Conservation (phyloP, 2,797 vertebrate species). For the Hephaestus fuliginosus region DNA sequence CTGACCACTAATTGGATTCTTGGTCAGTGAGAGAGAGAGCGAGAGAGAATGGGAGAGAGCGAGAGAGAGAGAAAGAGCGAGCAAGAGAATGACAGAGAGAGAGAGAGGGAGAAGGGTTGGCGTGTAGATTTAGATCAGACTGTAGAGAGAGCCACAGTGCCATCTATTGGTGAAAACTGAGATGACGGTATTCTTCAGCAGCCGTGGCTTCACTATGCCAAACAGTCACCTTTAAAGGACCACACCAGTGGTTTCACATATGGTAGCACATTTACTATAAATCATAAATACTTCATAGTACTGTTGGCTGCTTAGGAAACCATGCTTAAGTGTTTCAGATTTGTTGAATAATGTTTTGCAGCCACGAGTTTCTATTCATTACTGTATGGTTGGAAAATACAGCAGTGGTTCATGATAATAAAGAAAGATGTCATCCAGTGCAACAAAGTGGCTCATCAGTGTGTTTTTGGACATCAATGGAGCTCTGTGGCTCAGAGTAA, state of each 20-base stretch:
- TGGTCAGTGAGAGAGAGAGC: constrained; percentile 74
- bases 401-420: background rate
- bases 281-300: background rate
- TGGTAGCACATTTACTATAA: background rate
- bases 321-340: background rate
- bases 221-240: background rate
- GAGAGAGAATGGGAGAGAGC: constrained; percentile 19
- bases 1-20: constrained; percentile 84
- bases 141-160: constrained; percentile 75
- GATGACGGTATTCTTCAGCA: background rate
- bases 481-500: background rate
- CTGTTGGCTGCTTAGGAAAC: background rate
- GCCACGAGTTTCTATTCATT: background rate
- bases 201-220: background rate
- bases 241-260: background rate
- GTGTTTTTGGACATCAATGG: background rate
- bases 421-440: background rate
- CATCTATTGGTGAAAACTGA: constrained; percentile 65
- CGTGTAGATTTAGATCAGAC: constrained; percentile 35
- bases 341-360: background rate
- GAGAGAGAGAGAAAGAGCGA: constrained; percentile 6
- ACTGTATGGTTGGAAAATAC: background rate
- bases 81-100: constrained; percentile 7
- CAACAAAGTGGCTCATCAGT: background rate
- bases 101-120: constrained; percentile 12